These are phyloP conservation scores for Drosophila mimetica DNA, from an alignment of 2,888 invertebrate species.

Conservation along the genomic window DNA sequence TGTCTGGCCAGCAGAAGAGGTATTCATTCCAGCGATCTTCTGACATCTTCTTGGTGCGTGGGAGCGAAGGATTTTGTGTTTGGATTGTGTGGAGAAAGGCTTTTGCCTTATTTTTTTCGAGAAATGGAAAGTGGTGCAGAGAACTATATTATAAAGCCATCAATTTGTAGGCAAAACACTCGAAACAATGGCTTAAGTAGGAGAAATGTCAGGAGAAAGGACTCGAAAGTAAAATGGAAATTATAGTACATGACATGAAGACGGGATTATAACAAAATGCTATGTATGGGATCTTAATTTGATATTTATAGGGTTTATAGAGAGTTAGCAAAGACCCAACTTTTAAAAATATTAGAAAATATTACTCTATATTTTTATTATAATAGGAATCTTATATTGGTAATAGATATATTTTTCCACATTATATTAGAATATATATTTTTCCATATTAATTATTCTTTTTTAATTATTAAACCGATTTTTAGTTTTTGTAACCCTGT, in stretches of 20 bases:
- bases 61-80: slow-evolving; percentile 45
- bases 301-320: too few species aligned
- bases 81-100: slow-evolving; percentile 9
- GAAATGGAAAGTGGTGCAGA: slow-evolving; percentile 20
- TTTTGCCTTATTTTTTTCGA: slow-evolving; percentile 4
- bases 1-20: slow-evolving; percentile 40
- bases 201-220: background rate
- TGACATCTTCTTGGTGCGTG: slow-evolving; percentile 54
- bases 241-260: background rate
- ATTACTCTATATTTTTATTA: too few species aligned
- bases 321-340: too few species aligned
- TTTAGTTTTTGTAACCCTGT: too few species aligned
- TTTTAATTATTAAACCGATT: too few species aligned
- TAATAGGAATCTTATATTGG: too few species aligned
- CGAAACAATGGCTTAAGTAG: background rate
- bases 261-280: slow-evolving; percentile 1
- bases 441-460: too few species aligned
- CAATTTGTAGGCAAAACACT: slow-evolving; percentile 22
- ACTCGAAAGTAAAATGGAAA: background rate
- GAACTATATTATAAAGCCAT: slow-evolving; percentile 32
- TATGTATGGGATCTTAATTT: too few species aligned
- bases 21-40: slow-evolving; percentile 17
- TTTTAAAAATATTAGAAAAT: too few species aligned
- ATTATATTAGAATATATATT: too few species aligned
- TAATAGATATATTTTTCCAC: too few species aligned